Conservation (phyloP, 1,140 invertebrate species). For the Geopemphigus sp. region DNA sequence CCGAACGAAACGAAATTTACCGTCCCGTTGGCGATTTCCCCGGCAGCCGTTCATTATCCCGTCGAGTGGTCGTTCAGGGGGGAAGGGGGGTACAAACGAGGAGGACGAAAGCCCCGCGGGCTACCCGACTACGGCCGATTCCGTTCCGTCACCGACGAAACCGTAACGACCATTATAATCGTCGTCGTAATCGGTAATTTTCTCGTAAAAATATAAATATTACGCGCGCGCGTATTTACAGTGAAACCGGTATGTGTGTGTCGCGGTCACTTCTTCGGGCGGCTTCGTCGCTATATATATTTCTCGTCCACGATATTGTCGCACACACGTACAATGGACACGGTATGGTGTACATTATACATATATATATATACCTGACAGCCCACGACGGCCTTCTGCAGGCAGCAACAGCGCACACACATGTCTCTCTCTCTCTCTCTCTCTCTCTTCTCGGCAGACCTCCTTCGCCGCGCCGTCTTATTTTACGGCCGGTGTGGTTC, state of each 20-base stretch:
- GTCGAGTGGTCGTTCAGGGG: too few species aligned
- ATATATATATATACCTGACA: neutral
- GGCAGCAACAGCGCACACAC: neutral
- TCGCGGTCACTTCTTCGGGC: neutral
- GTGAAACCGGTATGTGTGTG: neutral
- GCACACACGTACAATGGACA: neutral
- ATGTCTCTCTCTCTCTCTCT: neutral
- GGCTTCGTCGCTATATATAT: neutral
- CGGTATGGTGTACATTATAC: too few species aligned
- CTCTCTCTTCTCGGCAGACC: too few species aligned
- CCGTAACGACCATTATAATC: neutral
- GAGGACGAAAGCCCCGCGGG: too few species aligned
- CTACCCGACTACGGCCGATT: too few species aligned
- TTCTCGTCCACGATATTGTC: constrained; percentile 25
- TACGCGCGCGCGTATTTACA: neutral
- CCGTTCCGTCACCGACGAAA: too few species aligned
- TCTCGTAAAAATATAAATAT: neutral
- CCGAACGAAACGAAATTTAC: too few species aligned
- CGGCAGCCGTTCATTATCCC: too few species aligned
- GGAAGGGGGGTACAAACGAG: too few species aligned
- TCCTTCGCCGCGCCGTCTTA: too few species aligned
- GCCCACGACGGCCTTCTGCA: constrained; percentile 15
- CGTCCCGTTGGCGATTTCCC: too few species aligned
- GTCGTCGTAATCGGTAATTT: neutral
- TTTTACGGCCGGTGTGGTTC: too few species aligned